phyloP scores from a whole-genome alignment of 2,797 vertebrate species.

The Spinibarbus caldwelli region DNA sequence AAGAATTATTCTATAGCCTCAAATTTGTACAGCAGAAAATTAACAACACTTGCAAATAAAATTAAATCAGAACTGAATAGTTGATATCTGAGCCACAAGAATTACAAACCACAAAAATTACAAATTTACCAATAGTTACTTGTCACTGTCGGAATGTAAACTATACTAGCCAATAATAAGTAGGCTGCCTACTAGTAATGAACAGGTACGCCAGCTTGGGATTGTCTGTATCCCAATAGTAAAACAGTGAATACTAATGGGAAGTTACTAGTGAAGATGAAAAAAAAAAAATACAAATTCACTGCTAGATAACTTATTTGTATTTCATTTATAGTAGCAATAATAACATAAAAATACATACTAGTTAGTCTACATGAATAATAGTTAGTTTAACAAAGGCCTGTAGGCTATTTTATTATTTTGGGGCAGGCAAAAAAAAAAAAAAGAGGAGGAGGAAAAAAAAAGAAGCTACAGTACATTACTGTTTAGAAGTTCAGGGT shows the following conservation, averaged over 20 bases:
- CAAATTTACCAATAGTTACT: background rate
- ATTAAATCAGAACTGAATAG: background rate
- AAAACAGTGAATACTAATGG: background rate
- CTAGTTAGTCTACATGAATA: background rate
- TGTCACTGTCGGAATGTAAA: background rate
- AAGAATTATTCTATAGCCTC: background rate
- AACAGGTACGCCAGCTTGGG: background rate
- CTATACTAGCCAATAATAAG: background rate
- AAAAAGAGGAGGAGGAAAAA: no score
- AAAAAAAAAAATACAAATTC: background rate
- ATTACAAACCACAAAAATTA: background rate
- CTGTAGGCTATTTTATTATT: background rate
- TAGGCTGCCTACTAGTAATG: background rate
- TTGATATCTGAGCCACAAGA: background rate
- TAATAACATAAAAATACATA: background rate
- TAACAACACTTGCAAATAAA: background rate
- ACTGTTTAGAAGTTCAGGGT: background rate
- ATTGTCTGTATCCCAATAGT: background rate
- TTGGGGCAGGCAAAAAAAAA: no score
- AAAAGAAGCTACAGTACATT: no score
- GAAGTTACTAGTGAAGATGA: background rate
- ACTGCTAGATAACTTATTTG: background rate
- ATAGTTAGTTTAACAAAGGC: background rate
- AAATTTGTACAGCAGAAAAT: background rate
- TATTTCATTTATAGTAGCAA: no score